Conservation (phyloP, 2,113 vertebrate genomes). For the Macroglossus sobrinus region DNA sequence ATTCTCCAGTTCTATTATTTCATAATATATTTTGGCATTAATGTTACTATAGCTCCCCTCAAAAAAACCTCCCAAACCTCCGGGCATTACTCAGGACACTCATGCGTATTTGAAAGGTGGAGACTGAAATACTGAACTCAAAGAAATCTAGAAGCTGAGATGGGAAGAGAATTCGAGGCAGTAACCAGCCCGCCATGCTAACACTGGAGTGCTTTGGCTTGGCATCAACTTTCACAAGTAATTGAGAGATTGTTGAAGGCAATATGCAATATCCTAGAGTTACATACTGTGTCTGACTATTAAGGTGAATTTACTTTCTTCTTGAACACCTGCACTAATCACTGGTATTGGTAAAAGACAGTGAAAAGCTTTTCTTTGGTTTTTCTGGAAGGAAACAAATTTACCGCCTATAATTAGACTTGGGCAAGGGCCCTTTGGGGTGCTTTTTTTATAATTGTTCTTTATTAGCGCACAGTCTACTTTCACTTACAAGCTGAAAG, state of each 20-base stretch:
- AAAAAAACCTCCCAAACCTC: neutral
- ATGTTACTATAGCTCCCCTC: neutral
- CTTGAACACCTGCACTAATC: slow-evolving; percentile 64
- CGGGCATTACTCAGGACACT: neutral
- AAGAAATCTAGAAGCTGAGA: neutral
- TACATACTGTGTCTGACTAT: slow-evolving; percentile 55
- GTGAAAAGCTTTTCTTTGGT: slow-evolving; percentile 65
- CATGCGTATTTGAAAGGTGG: neutral
- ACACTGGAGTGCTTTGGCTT: neutral
- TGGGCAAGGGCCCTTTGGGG: slow-evolving; percentile 64
- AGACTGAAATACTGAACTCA: neutral
- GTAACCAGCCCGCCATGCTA: neutral
- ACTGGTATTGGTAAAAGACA: slow-evolving; percentile 43
- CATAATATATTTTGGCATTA: neutral
- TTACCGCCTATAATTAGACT: slow-evolving; percentile 77
- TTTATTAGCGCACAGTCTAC: slow-evolving; percentile 65
- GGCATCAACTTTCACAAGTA: slow-evolving; percentile 35
- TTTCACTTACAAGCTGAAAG: slow-evolving; percentile 47
- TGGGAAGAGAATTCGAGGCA: slow-evolving; percentile 5
- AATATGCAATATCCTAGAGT: slow-evolving; percentile 60
- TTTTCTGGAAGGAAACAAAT: slow-evolving; percentile 74
- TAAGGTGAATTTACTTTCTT: slow-evolving; percentile 60
- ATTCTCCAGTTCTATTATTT: neutral
- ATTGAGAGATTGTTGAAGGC: slow-evolving; percentile 66
- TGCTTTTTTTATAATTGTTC: slow-evolving; percentile 61